Evolutionary conservation across 1,140 invertebrate genomes (phyloP).

Genomic region (Pristionchus pacificus): DNA sequence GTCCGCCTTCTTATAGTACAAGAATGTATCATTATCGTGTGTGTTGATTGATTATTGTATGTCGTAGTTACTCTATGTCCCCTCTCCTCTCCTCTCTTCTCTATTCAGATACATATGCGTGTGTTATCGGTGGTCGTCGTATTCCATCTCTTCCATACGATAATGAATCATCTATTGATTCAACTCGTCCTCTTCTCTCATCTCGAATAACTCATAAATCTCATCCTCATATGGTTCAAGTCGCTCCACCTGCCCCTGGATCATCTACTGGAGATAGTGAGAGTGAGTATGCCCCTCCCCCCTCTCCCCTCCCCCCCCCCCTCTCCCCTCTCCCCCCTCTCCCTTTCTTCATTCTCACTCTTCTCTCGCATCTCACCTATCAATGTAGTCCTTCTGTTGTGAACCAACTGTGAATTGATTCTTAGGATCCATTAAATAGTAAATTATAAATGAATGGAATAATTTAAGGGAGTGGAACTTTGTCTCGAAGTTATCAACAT

Average conservation of each 20-base stretch:
- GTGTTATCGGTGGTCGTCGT: background rate
- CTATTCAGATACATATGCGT: background rate
- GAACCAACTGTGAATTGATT: no score
- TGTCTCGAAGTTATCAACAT: slow-evolving; percentile 39
- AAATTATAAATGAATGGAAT: background rate
- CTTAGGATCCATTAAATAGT: no score
- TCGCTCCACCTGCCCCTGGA: background rate
- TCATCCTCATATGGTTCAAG: no score
- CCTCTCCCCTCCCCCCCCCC: background rate
- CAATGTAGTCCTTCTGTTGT: no score
- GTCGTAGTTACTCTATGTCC: background rate
- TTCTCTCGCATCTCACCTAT: no score
- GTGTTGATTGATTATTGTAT: background rate
- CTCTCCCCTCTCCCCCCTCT: no score
- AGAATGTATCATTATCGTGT: no score
- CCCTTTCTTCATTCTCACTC: no score
- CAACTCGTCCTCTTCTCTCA: background rate
- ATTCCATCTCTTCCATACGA: background rate
- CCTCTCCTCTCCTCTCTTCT: no score
- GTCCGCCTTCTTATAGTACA: no score
- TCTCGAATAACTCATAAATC: no score
- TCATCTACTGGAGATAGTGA: background rate
- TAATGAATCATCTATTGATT: background rate
- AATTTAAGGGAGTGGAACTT: slow-evolving; percentile 34
- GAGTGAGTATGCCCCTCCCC: background rate